Evolutionary conservation across 2,797 vertebrate species (phyloP), one percentile per base, ranked within the genome.

Genomic region (Apodemus agrarius): DNA sequence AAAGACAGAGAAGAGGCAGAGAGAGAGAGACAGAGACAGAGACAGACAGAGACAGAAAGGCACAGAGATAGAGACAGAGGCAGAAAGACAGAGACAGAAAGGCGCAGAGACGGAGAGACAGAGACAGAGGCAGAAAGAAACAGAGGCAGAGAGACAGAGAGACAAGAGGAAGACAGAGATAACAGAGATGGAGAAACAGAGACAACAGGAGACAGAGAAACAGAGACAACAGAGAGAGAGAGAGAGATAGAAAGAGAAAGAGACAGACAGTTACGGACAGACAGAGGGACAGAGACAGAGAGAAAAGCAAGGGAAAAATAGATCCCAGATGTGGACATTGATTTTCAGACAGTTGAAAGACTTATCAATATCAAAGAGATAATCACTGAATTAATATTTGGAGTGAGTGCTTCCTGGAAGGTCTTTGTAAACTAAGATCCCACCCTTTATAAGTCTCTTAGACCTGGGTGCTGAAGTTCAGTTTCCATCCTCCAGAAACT

Each of bases 371-470:
- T 54, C 37, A 14, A 43, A 93, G 2, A 79, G 54, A 34, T 72
- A 93, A 61, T 80, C 40, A 76, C 49, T 94, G 75, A 81, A 92
- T 93, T 89, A 83, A 74, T 69, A 85, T 84, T 52, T 92, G 16
- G 3, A 4, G 2, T 13, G 46, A 46, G 49, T 24, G 17, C 0
- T 78, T 81, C 63, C 72, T 72, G 49, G 13, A 91, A 89, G 72
- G 63, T 61, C 46, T 87, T 96, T 85, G 11, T 46, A 93, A 94
- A 65, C 90, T 93, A 29, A 93, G 24, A 75, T 37, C 87, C 83
- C 91, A 88, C 75, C 69, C 85, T 52, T 86, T 26, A 82, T 88
- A 88, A 89, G 91, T 89, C 59, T 81, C 61, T 89, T 14, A 52
- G 19, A 74, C 34, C 31, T 43, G n/a, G 37, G 31, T 78, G 19